Evolutionary conservation across 2,113 vertebrate genomes (phyloP).

Genomic region (Tachuris rubrigastra): DNA sequence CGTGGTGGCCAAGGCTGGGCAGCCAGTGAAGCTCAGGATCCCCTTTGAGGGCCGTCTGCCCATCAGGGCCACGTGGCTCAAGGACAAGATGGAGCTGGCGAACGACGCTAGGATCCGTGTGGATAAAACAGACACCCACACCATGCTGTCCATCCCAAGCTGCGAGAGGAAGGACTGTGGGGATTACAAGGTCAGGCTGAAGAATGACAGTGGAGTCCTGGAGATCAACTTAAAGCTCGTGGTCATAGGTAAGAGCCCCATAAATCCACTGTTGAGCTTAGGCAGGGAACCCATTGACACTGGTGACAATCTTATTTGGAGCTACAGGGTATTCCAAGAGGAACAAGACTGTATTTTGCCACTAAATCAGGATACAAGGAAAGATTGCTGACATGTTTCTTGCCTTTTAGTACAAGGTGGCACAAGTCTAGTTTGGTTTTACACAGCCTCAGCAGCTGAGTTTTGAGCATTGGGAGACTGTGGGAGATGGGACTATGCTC

Average conservation of each 20-base stretch:
- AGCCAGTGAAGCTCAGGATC: conserved; percentile 76
- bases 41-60: conserved; percentile 81
- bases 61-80: conserved; percentile 81
- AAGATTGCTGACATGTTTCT: neutral
- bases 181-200: conserved; percentile 84
- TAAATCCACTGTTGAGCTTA: neutral
- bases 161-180: conserved; percentile 78
- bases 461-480: neutral
- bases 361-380: neutral
- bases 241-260: conserved; percentile 77
- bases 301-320: neutral
- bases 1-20: conserved; percentile 77
- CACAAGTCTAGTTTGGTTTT: neutral
- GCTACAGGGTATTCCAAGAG: neutral
- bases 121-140: conserved; percentile 72
- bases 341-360: neutral
- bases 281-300: neutral
- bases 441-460: neutral
- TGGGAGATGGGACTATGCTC: neutral
- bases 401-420: neutral
- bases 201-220: conserved; percentile 79
- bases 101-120: conserved; percentile 70
- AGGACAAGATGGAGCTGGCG: conserved; percentile 77
- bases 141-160: conserved; percentile 76
- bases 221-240: conserved; percentile 76